Conservation (phyloP, 2,888 invertebrate species). For the Drosophila crucigera region DNA sequence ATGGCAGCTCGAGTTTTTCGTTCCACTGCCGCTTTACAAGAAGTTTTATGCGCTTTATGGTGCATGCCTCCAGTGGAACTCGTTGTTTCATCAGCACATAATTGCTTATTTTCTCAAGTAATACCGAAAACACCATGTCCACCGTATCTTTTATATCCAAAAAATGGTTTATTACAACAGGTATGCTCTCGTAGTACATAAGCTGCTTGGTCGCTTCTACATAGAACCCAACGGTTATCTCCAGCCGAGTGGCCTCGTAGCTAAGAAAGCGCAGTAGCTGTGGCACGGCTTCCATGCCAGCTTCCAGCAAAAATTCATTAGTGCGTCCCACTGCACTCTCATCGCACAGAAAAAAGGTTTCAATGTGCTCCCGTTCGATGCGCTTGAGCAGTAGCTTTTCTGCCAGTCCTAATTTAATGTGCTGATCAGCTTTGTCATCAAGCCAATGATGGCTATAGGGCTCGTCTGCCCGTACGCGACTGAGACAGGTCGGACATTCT, state of each 20-base stretch:
- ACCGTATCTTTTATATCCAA: conserved; percentile 69
- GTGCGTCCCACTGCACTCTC: conserved; percentile 47
- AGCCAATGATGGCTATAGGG: conserved; percentile 65
- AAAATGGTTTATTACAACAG: conserved; percentile 55
- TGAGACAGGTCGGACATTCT: conserved; percentile 56
- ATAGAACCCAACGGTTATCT: conserved; percentile 63
- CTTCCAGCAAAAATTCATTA: conserved; percentile 59
- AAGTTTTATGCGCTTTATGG: conserved; percentile 61
- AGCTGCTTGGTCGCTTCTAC: conserved; percentile 51
- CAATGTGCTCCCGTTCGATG: conserved; percentile 59
- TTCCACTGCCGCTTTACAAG: conserved; percentile 43
- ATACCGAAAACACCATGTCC: conserved; percentile 64
- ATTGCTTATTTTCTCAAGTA: conserved; percentile 65
- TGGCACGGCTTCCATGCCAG: conserved; percentile 65
- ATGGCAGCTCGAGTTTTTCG: conserved; percentile 30
- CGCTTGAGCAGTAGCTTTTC: conserved; percentile 48
- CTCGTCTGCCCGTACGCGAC: conserved; percentile 26
- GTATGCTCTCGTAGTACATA: conserved; percentile 58
- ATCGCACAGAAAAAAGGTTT: conserved; percentile 69
- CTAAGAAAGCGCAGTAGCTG: conserved; percentile 59
- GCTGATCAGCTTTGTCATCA: conserved; percentile 8
- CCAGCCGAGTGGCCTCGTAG: conserved; percentile 42
- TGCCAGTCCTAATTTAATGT: conserved; percentile 28
- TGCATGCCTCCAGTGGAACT: conserved; percentile 50
- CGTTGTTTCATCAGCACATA: conserved; percentile 42